Base-by-base conservation (phyloP, 2,888 invertebrate genomes). In the Nebria brevicollis region DNA sequence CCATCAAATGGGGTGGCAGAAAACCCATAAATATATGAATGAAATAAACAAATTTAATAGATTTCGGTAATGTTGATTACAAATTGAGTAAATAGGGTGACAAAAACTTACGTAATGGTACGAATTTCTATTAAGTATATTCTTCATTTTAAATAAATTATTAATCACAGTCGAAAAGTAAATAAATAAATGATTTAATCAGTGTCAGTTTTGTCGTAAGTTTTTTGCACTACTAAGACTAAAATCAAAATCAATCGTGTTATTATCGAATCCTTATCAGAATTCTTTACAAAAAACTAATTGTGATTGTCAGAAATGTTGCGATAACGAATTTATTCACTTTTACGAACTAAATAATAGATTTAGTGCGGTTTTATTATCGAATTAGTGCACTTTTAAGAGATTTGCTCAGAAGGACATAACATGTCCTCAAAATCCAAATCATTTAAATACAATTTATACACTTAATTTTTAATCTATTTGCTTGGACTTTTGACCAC, bases 81-180 rank as follows among this genome's bases (percentile, higher is more conserved):
- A 34, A 20, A 20, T 20, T 20, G 20, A 20, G 20, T 20, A 25
- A 68, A 68, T 25, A 68, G 20, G 13, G 26, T 68, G 13, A n/a
- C 20, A 68, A 25, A 68, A 68, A 68, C 68, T 68, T 68, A 68
- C 68, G 13, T 68, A 68, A 68, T 25, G 68, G 10, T 68, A 26
- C 68, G 68, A 68, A 68, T 68, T 20, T 68, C 68, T 68, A 13
- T 6, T 26, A 11, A 68, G 13, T 11, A n/a, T n/a, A 8, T 20
- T 68, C 26, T 68, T 68, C 68, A 68, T 68, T 26, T 25, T 68
- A 13, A 8, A 11, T 54, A 3, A 54, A 11, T 54, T 54, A 54
- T 54, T 54, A 34, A 34, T 34, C 34, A 34, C 34, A 34, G 34
- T 34, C 1, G 2, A 34, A 34, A 34, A 34, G 34, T 54, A 54